Base-by-base conservation (phyloP, 2,888 invertebrate species). In the Clusia tigrina region DNA sequence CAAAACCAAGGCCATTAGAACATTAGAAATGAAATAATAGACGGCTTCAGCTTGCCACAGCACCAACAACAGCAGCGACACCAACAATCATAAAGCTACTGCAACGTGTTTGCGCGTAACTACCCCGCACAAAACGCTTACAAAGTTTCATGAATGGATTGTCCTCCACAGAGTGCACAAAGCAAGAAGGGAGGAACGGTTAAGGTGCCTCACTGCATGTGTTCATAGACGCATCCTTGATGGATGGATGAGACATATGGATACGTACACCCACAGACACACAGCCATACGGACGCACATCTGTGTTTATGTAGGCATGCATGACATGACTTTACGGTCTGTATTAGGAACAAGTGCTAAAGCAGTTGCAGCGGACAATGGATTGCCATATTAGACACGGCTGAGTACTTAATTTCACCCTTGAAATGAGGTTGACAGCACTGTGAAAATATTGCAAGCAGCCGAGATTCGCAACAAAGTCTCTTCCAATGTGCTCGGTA, bases 351-450 rank as follows among this genome's bases (percentile, higher is more conserved):
- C 62, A 63, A 64, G 67, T 68, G 71, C 65, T 63, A 65, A 69
- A 65, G 54, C 42, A 42, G 15, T 42, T 42, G 12, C n/a, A 42
- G 3, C 54, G 59, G 46, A 57, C 42, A 46, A 53, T 42, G n/a
- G 15, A 62, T 57, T 63, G 32, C 12, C 46, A 71, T 73, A 75
- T 80, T 80, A 73, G 79, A 78, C 75, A 78, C 71, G 77, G 79
- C 73, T 75, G 78, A 79, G 80, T 77, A 77, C 79, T 79, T 77
- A 72, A 76, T 73, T 75, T 74, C 73, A 76, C 77, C 79, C 78
- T 76, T 72, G 73, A 77, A 70, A 69, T 68, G 58, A 48, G 63
- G 59, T 54, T 67, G 60, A 63, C 55, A 67, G 63, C 51, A 58
- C 26, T 58, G 20, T 20, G 2, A 23, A 20, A 5, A 42, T 18